Evolutionary conservation across 64 coral and sea anemone genomes (phyloP).

Genomic region (Hydrozoanthus tunicans): DNA sequence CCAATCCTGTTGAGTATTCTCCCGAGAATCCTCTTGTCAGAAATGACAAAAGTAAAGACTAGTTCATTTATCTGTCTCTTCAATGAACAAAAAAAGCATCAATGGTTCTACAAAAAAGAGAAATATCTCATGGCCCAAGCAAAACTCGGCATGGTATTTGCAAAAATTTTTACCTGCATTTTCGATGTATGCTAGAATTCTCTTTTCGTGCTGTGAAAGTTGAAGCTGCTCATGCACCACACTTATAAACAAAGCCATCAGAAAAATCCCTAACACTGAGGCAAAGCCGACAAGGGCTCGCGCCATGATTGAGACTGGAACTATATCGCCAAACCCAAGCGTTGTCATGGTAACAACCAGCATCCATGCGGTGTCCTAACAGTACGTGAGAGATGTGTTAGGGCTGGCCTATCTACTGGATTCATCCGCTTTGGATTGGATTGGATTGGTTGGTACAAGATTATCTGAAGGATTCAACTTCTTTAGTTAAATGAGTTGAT

Average conservation of each 20-base stretch:
- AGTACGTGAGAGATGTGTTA: background rate
- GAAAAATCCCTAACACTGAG: conserved; percentile 92
- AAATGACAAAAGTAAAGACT: too few relatives aligned
- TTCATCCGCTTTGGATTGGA: too few relatives aligned
- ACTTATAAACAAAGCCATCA: conserved; percentile 97
- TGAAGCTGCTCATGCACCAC: conserved; percentile 94
- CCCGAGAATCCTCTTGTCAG: too few relatives aligned
- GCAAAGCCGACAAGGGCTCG: conserved; percentile 89
- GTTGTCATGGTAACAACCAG: conserved; percentile 99
- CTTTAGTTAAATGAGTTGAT: too few relatives aligned
- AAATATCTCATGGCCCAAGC: too few relatives aligned
- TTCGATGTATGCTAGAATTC: conserved; percentile 92
- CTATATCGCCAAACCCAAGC: conserved; percentile 94
- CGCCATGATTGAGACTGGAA: conserved; percentile 76
- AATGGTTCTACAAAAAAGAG: too few relatives aligned
- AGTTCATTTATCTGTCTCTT: too few relatives aligned
- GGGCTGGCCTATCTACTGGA: too few relatives aligned
- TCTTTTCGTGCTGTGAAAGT: conserved; percentile 91
- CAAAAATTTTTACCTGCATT: conserved; percentile 80
- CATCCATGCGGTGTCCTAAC: conserved; percentile 95
- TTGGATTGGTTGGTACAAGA: too few relatives aligned
- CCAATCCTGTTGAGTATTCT: too few relatives aligned
- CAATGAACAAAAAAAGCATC: too few relatives aligned
- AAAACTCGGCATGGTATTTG: background rate
- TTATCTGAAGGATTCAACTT: too few relatives aligned